A percentile compares a stretch with the other conserved stretches of the same genome.
Conservation (phyloP, 2,888 invertebrate species). For the Gibbula magus region DNA sequence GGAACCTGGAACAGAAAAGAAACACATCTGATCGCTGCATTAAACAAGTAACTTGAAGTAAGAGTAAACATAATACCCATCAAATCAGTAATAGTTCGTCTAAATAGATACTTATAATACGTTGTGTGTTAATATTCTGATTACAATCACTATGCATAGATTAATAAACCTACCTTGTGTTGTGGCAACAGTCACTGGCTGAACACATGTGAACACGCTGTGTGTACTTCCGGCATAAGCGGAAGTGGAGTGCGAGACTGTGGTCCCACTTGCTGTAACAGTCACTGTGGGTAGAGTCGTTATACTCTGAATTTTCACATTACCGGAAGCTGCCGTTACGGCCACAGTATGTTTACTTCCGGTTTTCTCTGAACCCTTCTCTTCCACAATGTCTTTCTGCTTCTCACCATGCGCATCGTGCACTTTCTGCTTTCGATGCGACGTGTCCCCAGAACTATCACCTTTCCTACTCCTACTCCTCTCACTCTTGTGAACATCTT, state of each 20-base stretch:
- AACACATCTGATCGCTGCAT: background rate
- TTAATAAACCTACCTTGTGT: conserved; percentile 26
- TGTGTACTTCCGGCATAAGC: conserved; percentile 32
- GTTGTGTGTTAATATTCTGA: too few species aligned
- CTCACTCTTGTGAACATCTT: conserved; percentile 4
- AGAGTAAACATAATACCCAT: too few species aligned
- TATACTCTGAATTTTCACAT: conserved; percentile 40
- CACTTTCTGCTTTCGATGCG: background rate
- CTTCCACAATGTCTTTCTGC: background rate
- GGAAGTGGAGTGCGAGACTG: conserved; percentile 30
- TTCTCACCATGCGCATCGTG: background rate
- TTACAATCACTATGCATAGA: too few species aligned
- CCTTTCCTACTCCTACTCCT: background rate
- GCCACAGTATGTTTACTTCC: background rate
- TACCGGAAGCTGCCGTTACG: background rate
- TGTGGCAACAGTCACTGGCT: conserved; percentile 25
- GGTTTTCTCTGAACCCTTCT: background rate
- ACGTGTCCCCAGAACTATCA: background rate
- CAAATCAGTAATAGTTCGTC: too few species aligned
- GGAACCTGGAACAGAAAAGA: background rate
- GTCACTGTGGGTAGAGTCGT: conserved; percentile 46
- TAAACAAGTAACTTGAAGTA: too few species aligned
- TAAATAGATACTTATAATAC: too few species aligned
- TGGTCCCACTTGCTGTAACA: conserved; percentile 39
- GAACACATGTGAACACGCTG: conserved; percentile 31